These are phyloP conservation scores for Pao palembangensis DNA, from an alignment of 2,113 vertebrate genomes.

Conservation along the genomic window DNA sequence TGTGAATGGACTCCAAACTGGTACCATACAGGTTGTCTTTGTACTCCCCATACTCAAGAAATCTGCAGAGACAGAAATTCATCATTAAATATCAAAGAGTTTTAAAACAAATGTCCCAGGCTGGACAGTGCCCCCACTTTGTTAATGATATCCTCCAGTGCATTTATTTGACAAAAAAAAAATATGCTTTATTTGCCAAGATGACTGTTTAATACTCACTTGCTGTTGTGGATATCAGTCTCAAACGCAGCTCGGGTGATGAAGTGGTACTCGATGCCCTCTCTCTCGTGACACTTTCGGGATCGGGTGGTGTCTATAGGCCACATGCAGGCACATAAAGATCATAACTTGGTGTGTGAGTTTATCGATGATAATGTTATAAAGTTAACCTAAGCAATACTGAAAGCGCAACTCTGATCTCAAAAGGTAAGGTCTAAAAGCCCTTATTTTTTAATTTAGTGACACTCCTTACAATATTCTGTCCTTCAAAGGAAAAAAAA, in stretches of 20 bases:
- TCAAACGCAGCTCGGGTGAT: constrained; percentile 88
- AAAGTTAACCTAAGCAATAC: no score
- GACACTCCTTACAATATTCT: no score
- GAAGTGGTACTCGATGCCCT: constrained; percentile 93
- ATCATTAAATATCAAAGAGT: background rate
- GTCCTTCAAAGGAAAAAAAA: no score
- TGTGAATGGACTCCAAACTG: constrained; percentile 86
- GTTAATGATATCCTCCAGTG: no score
- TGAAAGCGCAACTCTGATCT: no score
- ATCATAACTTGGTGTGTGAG: background rate
- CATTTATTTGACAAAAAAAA: background rate
- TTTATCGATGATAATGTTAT: background rate
- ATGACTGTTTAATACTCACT: constrained; percentile 67
- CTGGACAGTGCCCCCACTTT: background rate
- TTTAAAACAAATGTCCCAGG: background rate
- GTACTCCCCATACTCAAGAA: constrained; percentile 91
- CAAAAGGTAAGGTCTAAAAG: no score
- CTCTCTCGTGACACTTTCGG: constrained; percentile 87
- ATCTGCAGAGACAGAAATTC: constrained; percentile 61
- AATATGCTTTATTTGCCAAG: no score
- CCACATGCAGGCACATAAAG: background rate
- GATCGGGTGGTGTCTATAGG: constrained; percentile 85
- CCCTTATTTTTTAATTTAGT: no score
- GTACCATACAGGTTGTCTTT: constrained; percentile 93
- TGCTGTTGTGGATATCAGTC: constrained; percentile 83